Evolutionary conservation across 2,888 invertebrate genomes (phyloP).

Genomic region (Drosophila mettleri): DNA sequence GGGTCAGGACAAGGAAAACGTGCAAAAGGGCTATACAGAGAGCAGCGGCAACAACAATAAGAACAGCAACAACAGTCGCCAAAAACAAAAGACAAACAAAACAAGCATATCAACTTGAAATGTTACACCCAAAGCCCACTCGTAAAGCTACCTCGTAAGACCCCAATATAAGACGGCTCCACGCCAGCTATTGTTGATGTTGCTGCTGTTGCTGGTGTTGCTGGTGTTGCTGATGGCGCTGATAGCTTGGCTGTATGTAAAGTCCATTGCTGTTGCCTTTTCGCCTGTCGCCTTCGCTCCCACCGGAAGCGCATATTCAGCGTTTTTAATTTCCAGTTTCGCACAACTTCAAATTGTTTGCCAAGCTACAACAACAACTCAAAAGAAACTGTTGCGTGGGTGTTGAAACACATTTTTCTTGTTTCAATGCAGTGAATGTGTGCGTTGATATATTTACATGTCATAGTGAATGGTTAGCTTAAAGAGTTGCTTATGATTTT

Average conservation of each 20-base stretch:
- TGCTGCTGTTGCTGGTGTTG: constrained; percentile 28
- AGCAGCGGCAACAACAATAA: constrained; percentile 15
- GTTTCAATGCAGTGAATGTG: neutral
- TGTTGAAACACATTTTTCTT: constrained; percentile 1
- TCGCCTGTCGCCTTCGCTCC: constrained; percentile 31
- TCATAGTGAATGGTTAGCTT: neutral
- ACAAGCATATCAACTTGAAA: constrained; percentile 73
- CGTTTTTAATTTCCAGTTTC: constrained; percentile 75
- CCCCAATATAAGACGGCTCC: neutral
- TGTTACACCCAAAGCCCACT: constrained; percentile 33
- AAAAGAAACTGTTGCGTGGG: constrained; percentile 20
- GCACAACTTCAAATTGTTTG: constrained; percentile 62
- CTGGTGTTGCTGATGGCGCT: constrained; percentile 49
- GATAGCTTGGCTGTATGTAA: constrained; percentile 54
- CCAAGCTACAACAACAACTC: constrained; percentile 15
- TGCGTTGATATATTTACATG: neutral
- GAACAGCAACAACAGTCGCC: constrained; percentile 35
- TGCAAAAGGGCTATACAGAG: constrained; percentile 69
- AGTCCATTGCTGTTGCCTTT: constrained; percentile 21
- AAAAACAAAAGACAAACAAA: constrained; percentile 70
- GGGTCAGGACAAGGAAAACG: constrained; percentile 26
- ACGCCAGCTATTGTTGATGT: neutral
- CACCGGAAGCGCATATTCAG: constrained; percentile 73
- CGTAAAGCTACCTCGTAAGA: constrained; percentile 7
- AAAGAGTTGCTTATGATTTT: neutral